These are phyloP conservation scores for Melitaea athalia DNA, from an alignment of 2,888 invertebrate species.

Conservation along the genomic window DNA sequence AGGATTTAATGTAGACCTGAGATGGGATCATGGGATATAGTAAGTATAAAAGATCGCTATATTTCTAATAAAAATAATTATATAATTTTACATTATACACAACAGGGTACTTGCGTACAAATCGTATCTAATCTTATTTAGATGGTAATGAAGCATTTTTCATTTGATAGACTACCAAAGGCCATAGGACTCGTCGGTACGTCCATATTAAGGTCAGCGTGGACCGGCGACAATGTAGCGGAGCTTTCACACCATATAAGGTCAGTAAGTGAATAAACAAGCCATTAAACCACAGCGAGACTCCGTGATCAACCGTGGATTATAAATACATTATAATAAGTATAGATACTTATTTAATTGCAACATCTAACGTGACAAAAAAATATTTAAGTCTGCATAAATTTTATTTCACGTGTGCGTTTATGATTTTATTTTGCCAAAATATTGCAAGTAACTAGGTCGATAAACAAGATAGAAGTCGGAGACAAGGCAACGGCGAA, in stretches of 20 bases:
- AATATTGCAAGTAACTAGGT: too few relatives aligned
- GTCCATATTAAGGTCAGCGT: constrained; percentile 60
- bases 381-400: background rate
- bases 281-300: constrained; percentile 67
- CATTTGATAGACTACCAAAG: constrained; percentile 50
- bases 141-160: constrained; percentile 28
- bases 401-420: background rate
- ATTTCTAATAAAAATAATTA: background rate
- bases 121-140: background rate
- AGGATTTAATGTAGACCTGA: background rate
- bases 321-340: too few relatives aligned
- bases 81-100: background rate
- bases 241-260: constrained; percentile 80
- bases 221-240: constrained; percentile 73
- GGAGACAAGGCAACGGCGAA: too few relatives aligned
- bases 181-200: constrained; percentile 60
- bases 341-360: constrained; percentile 75
- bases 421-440: background rate
- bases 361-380: constrained; percentile 46
- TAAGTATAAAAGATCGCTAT: too few relatives aligned
- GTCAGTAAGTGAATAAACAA: constrained; percentile 68
- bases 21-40: too few relatives aligned
- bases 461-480: too few relatives aligned
- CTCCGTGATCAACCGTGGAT: constrained; percentile 68
- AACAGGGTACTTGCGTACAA: background rate